Conservation (phyloP, 1,140 invertebrate genomes). For the Pomacea maculata region DNA sequence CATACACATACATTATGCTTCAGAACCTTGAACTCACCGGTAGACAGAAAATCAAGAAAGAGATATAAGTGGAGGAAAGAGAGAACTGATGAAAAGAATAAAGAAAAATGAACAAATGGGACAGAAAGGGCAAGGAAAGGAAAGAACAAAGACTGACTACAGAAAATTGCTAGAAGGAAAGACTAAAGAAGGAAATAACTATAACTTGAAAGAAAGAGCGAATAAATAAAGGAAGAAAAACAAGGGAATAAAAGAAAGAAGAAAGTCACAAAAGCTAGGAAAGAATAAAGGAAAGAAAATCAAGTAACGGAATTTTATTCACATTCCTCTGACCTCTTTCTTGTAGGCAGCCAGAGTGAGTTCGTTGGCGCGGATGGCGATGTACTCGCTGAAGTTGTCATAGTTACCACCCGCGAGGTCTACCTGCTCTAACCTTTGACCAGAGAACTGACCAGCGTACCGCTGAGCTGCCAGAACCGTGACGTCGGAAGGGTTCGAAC, state of each 20-base stretch:
- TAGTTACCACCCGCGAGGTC: neutral
- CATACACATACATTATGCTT: slow-evolving; percentile 28
- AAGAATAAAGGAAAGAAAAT: neutral
- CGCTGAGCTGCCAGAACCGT: slow-evolving; percentile 10
- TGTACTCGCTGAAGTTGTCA: slow-evolving; percentile 19
- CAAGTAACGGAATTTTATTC: neutral
- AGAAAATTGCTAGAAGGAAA: neutral
- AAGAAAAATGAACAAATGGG: slow-evolving; percentile 4
- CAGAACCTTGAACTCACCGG: slow-evolving; percentile 20
- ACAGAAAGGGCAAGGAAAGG: slow-evolving; percentile 23
- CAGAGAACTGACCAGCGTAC: slow-evolving; percentile 3
- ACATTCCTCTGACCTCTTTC: slow-evolving; percentile 15
- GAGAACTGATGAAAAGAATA: neutral
- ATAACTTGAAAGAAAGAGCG: neutral
- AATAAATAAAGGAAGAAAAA: neutral
- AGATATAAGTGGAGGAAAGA: neutral
- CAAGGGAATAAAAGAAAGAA: neutral
- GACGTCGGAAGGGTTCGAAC: neutral
- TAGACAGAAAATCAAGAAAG: too few relatives aligned
- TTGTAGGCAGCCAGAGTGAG: slow-evolving; percentile 37
- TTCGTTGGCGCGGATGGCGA: slow-evolving; percentile 22
- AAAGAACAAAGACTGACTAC: neutral
- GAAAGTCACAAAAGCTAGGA: neutral
- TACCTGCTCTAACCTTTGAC: neutral
- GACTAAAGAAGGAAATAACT: neutral